Evolutionary conservation across 2,797 vertebrate genomes (phyloP), one percentile per base, ranked within the genome.

Genomic region (Syndactyla subalaris): DNA sequence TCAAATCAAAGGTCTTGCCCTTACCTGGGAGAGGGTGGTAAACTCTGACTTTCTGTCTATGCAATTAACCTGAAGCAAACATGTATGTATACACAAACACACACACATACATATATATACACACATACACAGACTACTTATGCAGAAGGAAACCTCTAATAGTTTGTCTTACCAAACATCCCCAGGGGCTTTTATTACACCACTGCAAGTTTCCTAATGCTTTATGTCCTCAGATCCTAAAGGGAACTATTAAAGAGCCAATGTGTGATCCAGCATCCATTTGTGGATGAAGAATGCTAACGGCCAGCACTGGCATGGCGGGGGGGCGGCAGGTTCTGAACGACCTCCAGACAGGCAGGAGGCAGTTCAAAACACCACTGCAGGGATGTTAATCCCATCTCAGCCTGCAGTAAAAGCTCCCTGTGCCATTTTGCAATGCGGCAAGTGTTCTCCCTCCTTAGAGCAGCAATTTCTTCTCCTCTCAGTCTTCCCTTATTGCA

Each of bases 261-360:
- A 10, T 0, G 4, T 72, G 89, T 73, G 91, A 88, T 78, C 46
- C 86, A 91, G 92, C 84, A 80, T 78, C 89, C 92, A 91, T 94
- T 85, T 94, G 89, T 43, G 79, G 92, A 91, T 88, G 85, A 94
- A 91, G 95, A 94, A 97, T 70, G 70, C 59, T 9, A 67, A 72
- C 9, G 5, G 85, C n/a, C 12, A 0, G 54, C 75, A 7, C 18
- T 14, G 76, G 62, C 3, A 0, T 3, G 1, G 67, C 1, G 0
- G 45, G 21, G 66, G 61, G 52, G 62, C 0, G 0, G 32, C 34
- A 82, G 84, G 78, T 83, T 87, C 89, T 71, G 29, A 94, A 91
- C 2, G 3, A 89, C 85, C 89, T 92, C 77, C 91, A 89, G 76
- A 29, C 54, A 73, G 9, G 48, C 67, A 39, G 70, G 46, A 92